phyloP scores from a whole-genome alignment of 2,113 vertebrate genomes.

The Forbesichthys agassizii region DNA sequence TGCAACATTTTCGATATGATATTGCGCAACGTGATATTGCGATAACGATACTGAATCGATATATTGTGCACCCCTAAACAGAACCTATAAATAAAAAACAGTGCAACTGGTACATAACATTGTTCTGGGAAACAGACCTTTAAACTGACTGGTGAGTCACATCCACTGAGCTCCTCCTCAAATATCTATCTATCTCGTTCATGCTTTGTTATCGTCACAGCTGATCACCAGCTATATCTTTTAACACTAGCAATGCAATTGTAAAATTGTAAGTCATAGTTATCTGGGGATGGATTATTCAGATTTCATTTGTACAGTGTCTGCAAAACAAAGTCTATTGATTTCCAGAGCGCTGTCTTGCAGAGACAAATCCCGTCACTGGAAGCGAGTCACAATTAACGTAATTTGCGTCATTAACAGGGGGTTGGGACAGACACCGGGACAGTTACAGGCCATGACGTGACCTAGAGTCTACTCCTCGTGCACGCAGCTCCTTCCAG shows the following conservation, averaged over 20 bases:
- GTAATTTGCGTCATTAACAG: background rate
- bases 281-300: background rate
- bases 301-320: background rate
- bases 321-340: too few relatives aligned
- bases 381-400: too few relatives aligned
- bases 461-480: conserved; percentile 19
- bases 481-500: conserved; percentile 59
- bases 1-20: too few relatives aligned
- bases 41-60: too few relatives aligned
- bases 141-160: conserved; percentile 55
- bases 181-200: background rate
- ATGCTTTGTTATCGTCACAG: background rate
- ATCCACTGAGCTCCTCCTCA: conserved; percentile 7
- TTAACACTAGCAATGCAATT: background rate
- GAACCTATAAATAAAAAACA: background rate
- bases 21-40: too few relatives aligned
- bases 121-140: conserved; percentile 12
- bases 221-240: too few relatives aligned
- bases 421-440: background rate
- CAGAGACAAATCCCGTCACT: too few relatives aligned
- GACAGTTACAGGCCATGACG: background rate
- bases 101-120: conserved; percentile 22
- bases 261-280: background rate
- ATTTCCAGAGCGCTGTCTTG: too few relatives aligned
- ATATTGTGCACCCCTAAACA: too few relatives aligned